Conservation (phyloP, 2,797 vertebrate species). For the Numenius phaeopus region DNA sequence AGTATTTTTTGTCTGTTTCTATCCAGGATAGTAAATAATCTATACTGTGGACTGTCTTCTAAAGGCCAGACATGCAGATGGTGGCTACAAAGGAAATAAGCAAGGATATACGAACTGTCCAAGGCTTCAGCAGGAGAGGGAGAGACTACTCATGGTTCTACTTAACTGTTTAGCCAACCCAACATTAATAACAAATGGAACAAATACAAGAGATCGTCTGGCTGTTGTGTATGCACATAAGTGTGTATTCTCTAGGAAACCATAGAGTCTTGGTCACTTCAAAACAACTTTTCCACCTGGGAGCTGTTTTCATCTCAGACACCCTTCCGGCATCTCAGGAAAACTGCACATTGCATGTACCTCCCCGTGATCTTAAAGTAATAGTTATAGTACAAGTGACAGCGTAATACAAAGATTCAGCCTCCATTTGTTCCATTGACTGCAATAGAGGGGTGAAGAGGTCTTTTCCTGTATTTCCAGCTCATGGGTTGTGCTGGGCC, state of each 20-base stretch:
- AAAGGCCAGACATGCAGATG: neutral
- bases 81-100: neutral
- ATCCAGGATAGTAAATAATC: neutral
- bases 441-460: constrained; percentile 32
- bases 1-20: neutral
- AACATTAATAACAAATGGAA: neutral
- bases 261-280: neutral
- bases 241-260: neutral
- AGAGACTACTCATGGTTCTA: neutral
- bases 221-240: neutral
- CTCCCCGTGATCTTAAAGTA: neutral
- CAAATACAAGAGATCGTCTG: neutral
- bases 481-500: neutral
- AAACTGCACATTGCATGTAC: neutral
- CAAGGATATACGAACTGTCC: neutral
- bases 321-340: neutral
- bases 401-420: neutral
- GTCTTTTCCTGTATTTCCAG: constrained; percentile 19
- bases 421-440: constrained; percentile 5
- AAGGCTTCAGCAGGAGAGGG: neutral
- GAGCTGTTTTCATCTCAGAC: neutral
- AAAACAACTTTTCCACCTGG: neutral
- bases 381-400: neutral
- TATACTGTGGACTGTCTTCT: neutral
- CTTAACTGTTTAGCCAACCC: neutral